Evolutionary conservation across 2,888 invertebrate genomes (phyloP).

Genomic region (Diabrotica balteata): DNA sequence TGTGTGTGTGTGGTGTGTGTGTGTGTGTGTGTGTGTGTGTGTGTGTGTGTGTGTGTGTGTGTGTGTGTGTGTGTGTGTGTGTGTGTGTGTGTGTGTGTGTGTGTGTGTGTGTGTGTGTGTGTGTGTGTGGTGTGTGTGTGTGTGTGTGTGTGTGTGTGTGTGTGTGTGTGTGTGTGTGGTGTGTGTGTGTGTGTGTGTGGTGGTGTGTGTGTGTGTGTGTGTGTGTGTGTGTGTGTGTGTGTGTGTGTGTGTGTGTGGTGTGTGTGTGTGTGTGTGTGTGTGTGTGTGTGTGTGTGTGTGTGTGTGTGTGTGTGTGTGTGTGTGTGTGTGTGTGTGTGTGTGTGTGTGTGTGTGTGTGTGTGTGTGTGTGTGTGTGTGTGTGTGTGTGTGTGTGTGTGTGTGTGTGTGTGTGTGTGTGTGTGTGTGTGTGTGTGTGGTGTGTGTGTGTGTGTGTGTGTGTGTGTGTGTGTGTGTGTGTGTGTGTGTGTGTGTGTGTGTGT

Average conservation of each 20-base stretch:
- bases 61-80: conserved; percentile 1
- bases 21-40: conserved; percentile 1
- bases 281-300: conserved; percentile 1
- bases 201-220: no score
- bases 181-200: no score
- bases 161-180: no score
- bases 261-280: conserved; percentile 1
- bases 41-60: conserved; percentile 1
- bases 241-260: no score
- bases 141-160: no score
- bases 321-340: conserved; percentile 1
- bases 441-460: conserved; percentile 1
- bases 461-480: conserved; percentile 1
- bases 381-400: conserved; percentile 1
- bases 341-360: conserved; percentile 1
- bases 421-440: conserved; percentile 1
- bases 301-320: conserved; percentile 1
- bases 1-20: conserved; percentile 1
- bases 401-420: conserved; percentile 1
- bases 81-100: conserved; percentile 1
- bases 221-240: no score
- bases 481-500: conserved; percentile 1
- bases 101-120: conserved; percentile 1
- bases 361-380: conserved; percentile 1
- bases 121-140: no score